Percentiles rank a stretch among this genome's conserved stretches.
phyloP scores from a whole-genome alignment of 1,140 invertebrate species.

The Danaus plexippus region DNA sequence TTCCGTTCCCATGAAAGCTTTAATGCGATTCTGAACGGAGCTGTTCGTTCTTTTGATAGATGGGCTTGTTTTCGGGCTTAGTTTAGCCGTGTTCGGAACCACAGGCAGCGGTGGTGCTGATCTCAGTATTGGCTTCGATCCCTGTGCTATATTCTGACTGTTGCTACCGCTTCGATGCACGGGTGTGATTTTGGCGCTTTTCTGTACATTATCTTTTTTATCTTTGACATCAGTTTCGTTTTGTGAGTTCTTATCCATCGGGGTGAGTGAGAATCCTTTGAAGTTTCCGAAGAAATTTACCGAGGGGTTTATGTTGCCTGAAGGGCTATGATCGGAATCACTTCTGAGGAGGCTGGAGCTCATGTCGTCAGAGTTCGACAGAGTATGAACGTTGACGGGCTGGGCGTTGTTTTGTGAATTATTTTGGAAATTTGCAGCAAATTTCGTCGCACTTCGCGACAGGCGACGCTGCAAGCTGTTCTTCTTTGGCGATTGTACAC shows the following conservation, averaged over 20 bases:
- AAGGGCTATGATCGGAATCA: conserved; percentile 67
- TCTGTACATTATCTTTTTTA: conserved; percentile 21
- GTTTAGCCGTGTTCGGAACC: conserved; percentile 38
- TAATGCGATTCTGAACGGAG: conserved; percentile 60
- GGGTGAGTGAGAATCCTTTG: conserved; percentile 85
- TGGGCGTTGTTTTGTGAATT: conserved; percentile 46
- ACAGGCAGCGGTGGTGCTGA: conserved; percentile 69
- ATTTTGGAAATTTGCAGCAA: conserved; percentile 61
- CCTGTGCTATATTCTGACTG: conserved; percentile 46
- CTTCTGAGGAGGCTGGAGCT: conserved; percentile 72
- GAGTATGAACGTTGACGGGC: conserved; percentile 70
- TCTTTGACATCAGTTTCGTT: conserved; percentile 26
- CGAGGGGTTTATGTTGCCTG: conserved; percentile 69
- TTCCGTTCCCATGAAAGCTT: conserved; percentile 67
- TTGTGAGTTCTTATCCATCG: conserved; percentile 72
- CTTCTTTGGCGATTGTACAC: conserved; percentile 65
- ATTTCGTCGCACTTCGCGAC: conserved; percentile 61
- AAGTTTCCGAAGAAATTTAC: conserved; percentile 85
- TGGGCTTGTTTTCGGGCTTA: conserved; percentile 48
- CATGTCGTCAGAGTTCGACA: conserved; percentile 75
- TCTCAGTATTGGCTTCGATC: conserved; percentile 53
- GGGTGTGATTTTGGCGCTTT: conserved; percentile 60
- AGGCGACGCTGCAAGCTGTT: conserved; percentile 55
- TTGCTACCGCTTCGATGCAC: conserved; percentile 58
- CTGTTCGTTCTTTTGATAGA: conserved; percentile 58